Base-by-base conservation (phyloP, 2,888 invertebrate species). In the Tachina fera region DNA sequence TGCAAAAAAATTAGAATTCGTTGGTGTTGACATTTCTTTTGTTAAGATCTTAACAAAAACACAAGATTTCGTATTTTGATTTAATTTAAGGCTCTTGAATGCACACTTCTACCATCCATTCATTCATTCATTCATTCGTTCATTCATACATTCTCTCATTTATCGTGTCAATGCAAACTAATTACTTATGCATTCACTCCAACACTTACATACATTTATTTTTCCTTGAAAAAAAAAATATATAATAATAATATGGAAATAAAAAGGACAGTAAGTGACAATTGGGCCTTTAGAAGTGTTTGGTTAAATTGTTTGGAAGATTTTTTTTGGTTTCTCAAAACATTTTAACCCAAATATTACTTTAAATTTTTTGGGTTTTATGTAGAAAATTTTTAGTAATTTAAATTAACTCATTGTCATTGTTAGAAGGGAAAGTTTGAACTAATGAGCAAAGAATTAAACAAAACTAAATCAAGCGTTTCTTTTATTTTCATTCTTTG, bases 61-160 rank as follows among this genome's bases (percentile, higher is more conserved):
- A 80, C 47, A 75, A 75, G 79, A 79, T 75, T 70, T 85, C 61
- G 60, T 86, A 86, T 89, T 90, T 89, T 89, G 90, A 90, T 91
- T 90, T 90, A 91, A 91, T 91, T 90, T 90, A 88, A 88, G 89
- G 89, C 89, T 88, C 90, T 91, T 90, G 90, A 91, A 89, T 90
- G 90, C 88, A 91, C 86, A 86, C 86, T 86, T 86, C 61, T n/a
- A n/a, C n/a, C n/a, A n/a, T n/a, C n/a, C n/a, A n/a, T n/a, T n/a
- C n/a, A n/a, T n/a, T n/a, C n/a, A n/a, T n/a, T n/a, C 60, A 22
- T 13, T n/a, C 11, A 58, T 22, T 6, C 31, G 6, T 31, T 31
- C 31, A 43, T 10, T n/a, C 58, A 58, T 60, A 63, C 43, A 11
- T 58, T 49, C 58, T 31, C 65, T 43, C 49, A 68, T 56, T 70